A percentile compares a stretch with the other conserved stretches of the same genome.
Conservation (phyloP, 2,797 vertebrate species). For the Australoheros facetus region DNA sequence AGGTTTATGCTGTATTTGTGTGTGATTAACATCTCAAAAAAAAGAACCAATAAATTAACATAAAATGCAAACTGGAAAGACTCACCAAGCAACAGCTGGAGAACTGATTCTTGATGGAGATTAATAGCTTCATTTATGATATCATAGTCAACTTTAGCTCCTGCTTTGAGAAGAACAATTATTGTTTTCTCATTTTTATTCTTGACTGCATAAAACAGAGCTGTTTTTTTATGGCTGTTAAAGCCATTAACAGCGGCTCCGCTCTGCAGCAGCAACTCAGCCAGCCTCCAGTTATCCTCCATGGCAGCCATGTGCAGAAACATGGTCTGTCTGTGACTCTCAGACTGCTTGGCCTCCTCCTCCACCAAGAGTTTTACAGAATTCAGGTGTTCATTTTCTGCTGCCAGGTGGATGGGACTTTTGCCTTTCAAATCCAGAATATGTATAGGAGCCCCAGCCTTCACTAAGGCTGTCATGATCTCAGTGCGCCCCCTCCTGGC, state of each 20-base stretch:
- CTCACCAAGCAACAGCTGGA: constrained; percentile 73
- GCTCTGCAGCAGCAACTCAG: constrained; percentile 73
- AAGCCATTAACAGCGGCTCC: constrained; percentile 57
- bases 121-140: constrained; percentile 71
- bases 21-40: not conserved
- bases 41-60: not conserved
- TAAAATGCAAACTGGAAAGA: not conserved
- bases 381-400: constrained; percentile 61
- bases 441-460: constrained; percentile 69
- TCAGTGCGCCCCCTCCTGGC: constrained; percentile 71
- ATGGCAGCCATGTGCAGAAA: constrained; percentile 79
- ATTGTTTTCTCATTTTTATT: constrained; percentile 59
- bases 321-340: constrained; percentile 62
- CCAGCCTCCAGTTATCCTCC: constrained; percentile 72
- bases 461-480: constrained; percentile 61
- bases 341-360: constrained; percentile 71
- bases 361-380: constrained; percentile 67
- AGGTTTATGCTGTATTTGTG: not conserved
- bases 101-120: constrained; percentile 67
- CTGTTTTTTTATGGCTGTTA: constrained; percentile 65
- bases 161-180: constrained; percentile 71
- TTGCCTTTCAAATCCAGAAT: constrained; percentile 64
- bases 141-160: constrained; percentile 70
- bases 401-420: constrained; percentile 75
- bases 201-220: constrained; percentile 71